Evolutionary conservation across 1,140 invertebrate genomes (phyloP), one percentile per base, ranked within the genome.

Genomic region (Trinorchestia longiramus): DNA sequence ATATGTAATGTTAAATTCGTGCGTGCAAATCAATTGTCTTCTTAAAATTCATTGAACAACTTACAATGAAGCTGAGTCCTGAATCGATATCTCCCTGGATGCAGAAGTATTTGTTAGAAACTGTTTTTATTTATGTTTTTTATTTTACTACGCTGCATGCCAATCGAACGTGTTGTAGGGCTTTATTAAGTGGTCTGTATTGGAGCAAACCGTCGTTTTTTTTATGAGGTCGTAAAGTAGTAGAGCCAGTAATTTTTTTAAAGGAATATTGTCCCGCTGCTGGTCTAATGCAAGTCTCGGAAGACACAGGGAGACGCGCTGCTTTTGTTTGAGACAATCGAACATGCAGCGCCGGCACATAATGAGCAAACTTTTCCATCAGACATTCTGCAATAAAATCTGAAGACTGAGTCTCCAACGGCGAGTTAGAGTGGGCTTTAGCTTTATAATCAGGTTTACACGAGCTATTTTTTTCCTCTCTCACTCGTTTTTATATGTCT

Each of bases 301-400:
- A 28, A 44, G 41, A 44, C 88, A 91, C 0, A 41, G 43, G 41
- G 88, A 91, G 88, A 91, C 88, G 41, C 88, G 41, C 41, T 3
- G 41, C 88, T 43, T 91, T 91, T 91, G 88, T 91, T 91, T 43
- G 43, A 91, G 88, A 42, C 88, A 91, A 91, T 91, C 41, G 88
- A 91, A 91, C 88, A 91, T 43, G 88, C 41, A 44, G 41, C 41
- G 88, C 88, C 28, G 41, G 43, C 88, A 91, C 88, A 42, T 91
- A 44, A 91, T 91, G 87, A 88, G 88, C 88, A 91, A 91, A 91
- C 88, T 91, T 91, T 91, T 77, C 62, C 62, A 77, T 77, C 62
- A 77, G 62, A 77, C 62, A 77, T 77, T 77, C 62, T 77, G 62
- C 62, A 77, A 77, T 77, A 77, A 77, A 77, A 77, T 77, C 36